These are phyloP conservation scores for Drosophila pachea DNA, from an alignment of 1,140 invertebrate genomes.

Conservation along the genomic window DNA sequence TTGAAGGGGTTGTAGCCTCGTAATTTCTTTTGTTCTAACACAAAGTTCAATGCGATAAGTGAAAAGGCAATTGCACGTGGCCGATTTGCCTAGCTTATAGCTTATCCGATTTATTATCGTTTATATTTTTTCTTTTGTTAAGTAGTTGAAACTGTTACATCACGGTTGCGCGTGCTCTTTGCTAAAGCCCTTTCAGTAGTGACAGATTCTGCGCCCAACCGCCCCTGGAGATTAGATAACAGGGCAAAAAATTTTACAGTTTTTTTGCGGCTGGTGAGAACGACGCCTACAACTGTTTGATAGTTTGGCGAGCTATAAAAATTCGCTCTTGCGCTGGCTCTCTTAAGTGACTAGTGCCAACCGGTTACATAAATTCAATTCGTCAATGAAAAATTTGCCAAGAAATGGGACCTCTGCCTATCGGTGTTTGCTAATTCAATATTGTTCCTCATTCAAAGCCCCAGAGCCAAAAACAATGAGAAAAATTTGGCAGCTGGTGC, in stretches of 20 bases:
- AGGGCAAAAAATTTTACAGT: constrained; percentile 22
- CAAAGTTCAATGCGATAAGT: constrained; percentile 18
- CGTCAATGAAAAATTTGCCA: constrained; percentile 48
- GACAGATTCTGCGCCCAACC: background rate
- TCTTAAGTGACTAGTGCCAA: constrained; percentile 16
- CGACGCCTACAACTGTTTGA: background rate
- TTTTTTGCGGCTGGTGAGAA: background rate
- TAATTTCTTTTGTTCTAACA: background rate
- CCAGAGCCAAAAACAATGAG: constrained; percentile 25
- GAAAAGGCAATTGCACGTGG: constrained; percentile 37
- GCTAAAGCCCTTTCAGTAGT: constrained; percentile 29
- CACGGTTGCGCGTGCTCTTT: constrained; percentile 59
- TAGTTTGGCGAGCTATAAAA: no score
- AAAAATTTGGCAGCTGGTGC: constrained; percentile 9
- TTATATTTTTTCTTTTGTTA: constrained; percentile 6
- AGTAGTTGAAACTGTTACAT: constrained; percentile 53
- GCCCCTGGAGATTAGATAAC: constrained; percentile 43
- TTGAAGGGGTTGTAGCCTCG: background rate
- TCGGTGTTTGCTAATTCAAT: constrained; percentile 51
- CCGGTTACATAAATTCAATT: constrained; percentile 58
- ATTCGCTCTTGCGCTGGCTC: constrained; percentile 10
- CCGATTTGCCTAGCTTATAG: constrained; percentile 11
- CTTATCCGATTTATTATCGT: background rate
- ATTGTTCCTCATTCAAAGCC: constrained; percentile 27
- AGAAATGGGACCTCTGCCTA: background rate